Evolutionary conservation across 2,797 vertebrate species (phyloP), one percentile per base, ranked within the genome.

Genomic region (Danio albolineatus): DNA sequence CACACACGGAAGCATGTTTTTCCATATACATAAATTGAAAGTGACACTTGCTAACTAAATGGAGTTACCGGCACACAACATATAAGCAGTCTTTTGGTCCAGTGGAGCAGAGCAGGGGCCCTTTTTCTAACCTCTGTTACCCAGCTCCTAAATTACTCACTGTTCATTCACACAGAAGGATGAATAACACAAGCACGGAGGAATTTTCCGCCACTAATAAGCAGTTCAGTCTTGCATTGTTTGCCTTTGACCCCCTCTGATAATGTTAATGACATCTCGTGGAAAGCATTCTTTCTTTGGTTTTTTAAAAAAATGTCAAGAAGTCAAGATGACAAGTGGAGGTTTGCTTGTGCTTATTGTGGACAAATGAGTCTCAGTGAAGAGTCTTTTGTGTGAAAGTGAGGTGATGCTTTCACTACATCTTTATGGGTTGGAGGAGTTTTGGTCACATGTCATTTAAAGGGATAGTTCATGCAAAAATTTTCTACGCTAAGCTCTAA

Each of bases 221-320:
- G 51, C 7, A 56, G 16, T 19, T 65, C 13, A 41, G 36, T 48
- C 73, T 49, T 10, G 14, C 17, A 51, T 76, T 76, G 65, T 71
- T 61, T 41, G 44, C 44, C 44, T 36, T 13, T n/a, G 28, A 79
- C 41, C 59, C 74, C 41, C 36, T 76, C 67, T 49, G 64, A 48
- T n/a, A 28, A 49, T 16, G 13, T 48, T 38, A 61, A 61, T 60
- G 28, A 57, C 16, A 3, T 76, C 79, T 46, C 62, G 59, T 66
- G 70, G 77, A 76, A 87, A 87, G 65, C 19, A 10, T 75, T 91
- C 86, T 91, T 89, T 89, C 86, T 86, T 76, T 84, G 78, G 69
- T 85, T 86, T 85, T 82, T 28, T 28, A n/a, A 71, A 60, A 73
- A 66, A 46, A 65, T 44, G 48, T 62, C 76, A 60, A 60, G 9